Evolutionary conservation across 2,888 invertebrate genomes (phyloP), one percentile per base, ranked within the genome.

Genomic region (Merodon equestris): DNA sequence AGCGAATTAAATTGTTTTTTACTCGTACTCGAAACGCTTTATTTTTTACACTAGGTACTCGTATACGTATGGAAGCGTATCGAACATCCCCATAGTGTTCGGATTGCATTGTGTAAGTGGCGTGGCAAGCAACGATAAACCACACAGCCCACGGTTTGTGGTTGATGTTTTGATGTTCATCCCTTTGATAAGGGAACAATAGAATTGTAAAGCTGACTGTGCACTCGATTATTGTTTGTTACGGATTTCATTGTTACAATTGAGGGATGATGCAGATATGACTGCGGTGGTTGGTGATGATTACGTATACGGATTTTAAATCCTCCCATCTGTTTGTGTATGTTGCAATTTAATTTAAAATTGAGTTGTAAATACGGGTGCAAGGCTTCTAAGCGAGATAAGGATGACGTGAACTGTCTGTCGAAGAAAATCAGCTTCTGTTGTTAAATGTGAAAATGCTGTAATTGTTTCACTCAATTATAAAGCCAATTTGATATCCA

Each of bases 81-180:
- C 27, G 7, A 27, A 27, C 27, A 27, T 27, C 27, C 27, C 27
- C 27, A 7, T 27, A 27, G 27, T 57, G 36, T 63, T 2, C 40
- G 60, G 70, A 79, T 74, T 50, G 47, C 36, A 54, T 79, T 74
- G 64, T 74, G 13, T 15, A 34, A 18, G 12, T 27, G 27, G 67
- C 36, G 74, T 74, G 74, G 64, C 64, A 50, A 64, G 64, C 60
- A 18, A 54, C 56, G 79, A 79, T 79, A 79, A 79, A 64, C 74
- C 70, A 68, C 44, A 70, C 38, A 73, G 51, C 68, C 50, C 60
- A 70, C 68, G 68, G 68, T 48, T 34, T 36, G 44, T 38, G 42
- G 57, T 51, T 61, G 51, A 63, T 61, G 45, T 14, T 63, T 18
- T 58, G 63, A 34, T 58, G 63, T 70, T 64, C 64, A 64, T 68